A percentile compares a stretch with the other conserved stretches of the same genome.
Conservation (phyloP, 1,140 invertebrate genomes). For the Andrena cerasifolii region DNA sequence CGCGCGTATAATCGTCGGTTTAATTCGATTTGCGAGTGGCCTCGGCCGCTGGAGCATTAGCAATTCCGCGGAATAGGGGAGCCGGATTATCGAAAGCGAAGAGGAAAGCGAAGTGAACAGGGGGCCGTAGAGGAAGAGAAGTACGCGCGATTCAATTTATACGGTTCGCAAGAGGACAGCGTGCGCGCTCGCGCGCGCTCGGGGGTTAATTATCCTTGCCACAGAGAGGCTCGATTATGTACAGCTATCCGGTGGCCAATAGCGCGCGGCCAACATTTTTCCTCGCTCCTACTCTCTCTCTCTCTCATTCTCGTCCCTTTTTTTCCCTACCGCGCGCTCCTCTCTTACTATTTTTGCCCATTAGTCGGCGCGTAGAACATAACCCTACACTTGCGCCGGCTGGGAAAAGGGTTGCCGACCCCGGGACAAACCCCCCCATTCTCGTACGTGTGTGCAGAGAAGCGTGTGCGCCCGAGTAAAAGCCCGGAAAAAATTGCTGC, state of each 20-base stretch:
- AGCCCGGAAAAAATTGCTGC: slow-evolving; percentile 59
- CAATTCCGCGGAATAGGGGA: slow-evolving; percentile 13
- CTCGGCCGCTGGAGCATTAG: slow-evolving; percentile 18
- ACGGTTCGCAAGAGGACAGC: slow-evolving; percentile 27
- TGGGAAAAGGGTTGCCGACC: slow-evolving; percentile 63
- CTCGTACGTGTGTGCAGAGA: slow-evolving; percentile 13
- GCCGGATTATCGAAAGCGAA: slow-evolving; percentile 38
- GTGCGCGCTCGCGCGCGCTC: neutral
- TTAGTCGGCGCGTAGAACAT: slow-evolving; percentile 62
- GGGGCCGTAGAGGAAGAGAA: neutral
- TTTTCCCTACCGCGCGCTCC: neutral
- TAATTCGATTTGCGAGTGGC: slow-evolving; percentile 47
- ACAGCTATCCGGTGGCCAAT: slow-evolving; percentile 53
- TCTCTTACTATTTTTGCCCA: slow-evolving; percentile 57
- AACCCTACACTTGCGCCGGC: slow-evolving; percentile 40
- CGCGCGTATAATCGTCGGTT: slow-evolving; percentile 43
- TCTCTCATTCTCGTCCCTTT: slow-evolving; percentile 1
- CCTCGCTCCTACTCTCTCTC: neutral
- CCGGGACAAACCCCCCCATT: slow-evolving; percentile 58
- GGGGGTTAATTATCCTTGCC: slow-evolving; percentile 59
- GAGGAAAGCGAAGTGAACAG: neutral
- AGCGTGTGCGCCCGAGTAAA: slow-evolving; percentile 49
- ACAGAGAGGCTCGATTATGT: slow-evolving; percentile 61
- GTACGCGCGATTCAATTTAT: slow-evolving; percentile 59
- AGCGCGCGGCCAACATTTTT: slow-evolving; percentile 46